Conservation (phyloP, 2,888 invertebrate species). For the Chirona hameri region DNA sequence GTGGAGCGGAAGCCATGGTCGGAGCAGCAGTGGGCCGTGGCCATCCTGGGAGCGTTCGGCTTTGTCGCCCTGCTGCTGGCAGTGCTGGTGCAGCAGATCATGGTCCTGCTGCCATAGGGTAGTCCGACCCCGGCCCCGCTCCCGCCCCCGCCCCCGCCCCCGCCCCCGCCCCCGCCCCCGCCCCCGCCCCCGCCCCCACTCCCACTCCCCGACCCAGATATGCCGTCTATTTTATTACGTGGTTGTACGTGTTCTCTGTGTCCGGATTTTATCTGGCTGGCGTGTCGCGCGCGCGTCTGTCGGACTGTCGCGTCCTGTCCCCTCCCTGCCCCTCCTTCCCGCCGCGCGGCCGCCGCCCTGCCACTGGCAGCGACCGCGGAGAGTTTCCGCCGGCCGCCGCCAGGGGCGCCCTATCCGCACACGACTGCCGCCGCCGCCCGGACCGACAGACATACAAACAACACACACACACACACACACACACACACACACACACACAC, state of each 20-base stretch:
- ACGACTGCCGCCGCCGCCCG: too few relatives aligned
- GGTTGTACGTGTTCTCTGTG: neutral
- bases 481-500: too few relatives aligned
- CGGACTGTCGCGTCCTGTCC: too few relatives aligned
- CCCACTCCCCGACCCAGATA: neutral
- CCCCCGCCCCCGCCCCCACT: neutral
- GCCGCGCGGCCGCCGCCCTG: too few relatives aligned
- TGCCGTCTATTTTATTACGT: slow-evolving; percentile 23
- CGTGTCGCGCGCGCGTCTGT: neutral
- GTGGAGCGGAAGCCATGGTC: slow-evolving; percentile 47
- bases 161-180: neutral
- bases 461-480: too few relatives aligned
- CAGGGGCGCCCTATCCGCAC: too few relatives aligned
- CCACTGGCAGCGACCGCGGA: too few relatives aligned
- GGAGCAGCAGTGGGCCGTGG: slow-evolving; percentile 61
- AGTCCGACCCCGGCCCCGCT: neutral
- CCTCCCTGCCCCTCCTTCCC: too few relatives aligned
- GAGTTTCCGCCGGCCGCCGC: too few relatives aligned
- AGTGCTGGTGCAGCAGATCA: slow-evolving; percentile 57
- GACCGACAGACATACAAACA: too few relatives aligned
- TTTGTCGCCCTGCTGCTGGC: slow-evolving; percentile 55
- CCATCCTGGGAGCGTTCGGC: slow-evolving; percentile 58
- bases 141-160: neutral
- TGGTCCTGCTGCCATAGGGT: slow-evolving; percentile 34
- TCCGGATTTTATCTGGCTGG: neutral